Evolutionary conservation across 2,797 vertebrate species (phyloP), one percentile per base, ranked within the genome.

Genomic region (Bryconaethiops microstoma): DNA sequence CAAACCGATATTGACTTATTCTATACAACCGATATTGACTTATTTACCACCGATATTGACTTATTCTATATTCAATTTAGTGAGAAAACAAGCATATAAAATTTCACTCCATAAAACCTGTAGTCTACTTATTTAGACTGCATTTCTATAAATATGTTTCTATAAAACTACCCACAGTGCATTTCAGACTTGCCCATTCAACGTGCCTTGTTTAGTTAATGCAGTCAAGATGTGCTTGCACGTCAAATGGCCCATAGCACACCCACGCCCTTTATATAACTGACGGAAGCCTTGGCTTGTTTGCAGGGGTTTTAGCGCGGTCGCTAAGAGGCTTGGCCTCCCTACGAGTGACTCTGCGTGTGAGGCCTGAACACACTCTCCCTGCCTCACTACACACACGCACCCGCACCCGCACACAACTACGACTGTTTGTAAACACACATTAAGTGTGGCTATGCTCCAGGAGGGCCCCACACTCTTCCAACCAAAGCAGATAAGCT

Each of bases 241-340:
- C 45, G 12, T 74, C 45, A 73, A 48, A 45, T 7, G 21, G n/a
- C 64, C 29, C 7, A 57, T 76, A 42, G 21, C 62, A 65, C 23
- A 64, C 80, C 45, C 16, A 12, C 6, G n/a, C n/a, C 40, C 13
- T 86, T 92, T 89, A 89, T 63, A 35, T 90, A 91, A 91, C 79
- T 57, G 9, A 40, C n/a, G 21, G 77, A 77, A 78, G 70, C 52
- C 50, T 62, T 12, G 64, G 75, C 84, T 71, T 59, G 74, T 73
- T 83, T 80, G 78, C 79, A 10, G 40, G 2, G 17, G 86, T 89
- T 92, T 93, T 92, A 93, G 54, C 35, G 63, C 25, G 35, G 52
- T 42, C 12, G 25, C 42, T 74, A 70, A 75, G 55, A 78, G 76
- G 54, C 55, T 75, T 63, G 35, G 65, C n/a, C 35, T 69, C 17